Conservation (phyloP, 1,140 invertebrate species). For the Drosophila guanche region DNA sequence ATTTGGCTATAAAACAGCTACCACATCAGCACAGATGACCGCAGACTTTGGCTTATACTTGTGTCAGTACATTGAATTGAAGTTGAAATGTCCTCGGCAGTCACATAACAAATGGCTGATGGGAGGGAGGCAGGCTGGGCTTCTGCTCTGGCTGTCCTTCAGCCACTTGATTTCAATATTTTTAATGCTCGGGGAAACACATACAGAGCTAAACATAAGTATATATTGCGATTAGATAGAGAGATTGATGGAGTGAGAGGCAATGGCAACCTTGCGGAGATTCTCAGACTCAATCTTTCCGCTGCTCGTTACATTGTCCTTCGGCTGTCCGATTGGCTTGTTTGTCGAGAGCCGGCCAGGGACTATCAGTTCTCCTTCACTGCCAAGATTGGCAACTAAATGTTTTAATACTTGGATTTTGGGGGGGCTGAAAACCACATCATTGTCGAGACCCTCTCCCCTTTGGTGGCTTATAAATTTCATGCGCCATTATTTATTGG, state of each 20-base stretch:
- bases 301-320: constrained; percentile 40
- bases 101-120: constrained; percentile 39
- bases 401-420: constrained; percentile 59
- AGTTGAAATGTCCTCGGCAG: constrained; percentile 57
- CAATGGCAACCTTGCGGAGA: constrained; percentile 23
- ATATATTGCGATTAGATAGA: constrained; percentile 1
- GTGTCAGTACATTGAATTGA: constrained; percentile 29
- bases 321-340: constrained; percentile 42
- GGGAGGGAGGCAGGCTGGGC: not conserved
- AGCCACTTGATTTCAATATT: constrained; percentile 59
- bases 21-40: constrained; percentile 14
- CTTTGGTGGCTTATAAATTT: constrained; percentile 50
- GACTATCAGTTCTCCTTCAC: constrained; percentile 7
- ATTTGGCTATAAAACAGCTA: constrained; percentile 27
- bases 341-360: constrained; percentile 22
- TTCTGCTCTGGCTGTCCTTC: constrained; percentile 14
- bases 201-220: constrained; percentile 2
- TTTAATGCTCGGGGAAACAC: constrained; percentile 24
- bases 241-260: constrained; percentile 8
- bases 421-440: constrained; percentile 51
- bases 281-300: constrained; percentile 9
- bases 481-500: constrained; percentile 54
- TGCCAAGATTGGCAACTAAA: constrained; percentile 60
- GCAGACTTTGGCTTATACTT: constrained; percentile 7
- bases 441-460: constrained; percentile 19